Percentiles rank a stretch among this genome's conserved stretches.
phyloP scores from a whole-genome alignment of 2,797 vertebrate species.

The Sphenodon punctatus region DNA sequence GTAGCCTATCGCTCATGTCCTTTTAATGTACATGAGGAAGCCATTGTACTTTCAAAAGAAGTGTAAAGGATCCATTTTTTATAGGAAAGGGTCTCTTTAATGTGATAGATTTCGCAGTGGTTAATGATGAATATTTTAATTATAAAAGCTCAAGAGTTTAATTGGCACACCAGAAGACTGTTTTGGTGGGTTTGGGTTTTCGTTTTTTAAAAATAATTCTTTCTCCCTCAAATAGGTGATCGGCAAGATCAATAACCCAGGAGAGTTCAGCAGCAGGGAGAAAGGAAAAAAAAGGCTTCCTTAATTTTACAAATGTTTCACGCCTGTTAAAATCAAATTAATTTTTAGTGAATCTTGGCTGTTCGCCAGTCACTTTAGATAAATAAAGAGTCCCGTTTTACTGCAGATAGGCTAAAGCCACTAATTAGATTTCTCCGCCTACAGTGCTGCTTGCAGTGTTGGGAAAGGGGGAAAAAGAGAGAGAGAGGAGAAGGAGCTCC shows the following conservation, averaged over 20 bases:
- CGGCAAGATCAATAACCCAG: constrained; percentile 13
- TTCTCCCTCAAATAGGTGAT: constrained; percentile 10
- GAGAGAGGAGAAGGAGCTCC: too few relatives aligned
- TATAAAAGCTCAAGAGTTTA: background rate
- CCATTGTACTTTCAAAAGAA: background rate
- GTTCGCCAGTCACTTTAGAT: constrained; percentile 40
- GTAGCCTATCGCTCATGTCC: rapidly evolving
- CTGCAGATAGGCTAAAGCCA: constrained; percentile 42
- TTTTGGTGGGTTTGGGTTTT: background rate
- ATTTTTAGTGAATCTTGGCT: constrained; percentile 47
- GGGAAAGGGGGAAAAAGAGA: too few relatives aligned
- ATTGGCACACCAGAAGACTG: background rate
- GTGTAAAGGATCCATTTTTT: background rate
- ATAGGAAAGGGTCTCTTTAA: background rate
- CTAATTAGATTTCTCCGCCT: constrained; percentile 59
- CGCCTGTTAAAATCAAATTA: constrained; percentile 63
- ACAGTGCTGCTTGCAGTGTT: background rate
- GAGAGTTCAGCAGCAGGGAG: constrained; percentile 16
- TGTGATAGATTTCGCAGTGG: background rate
- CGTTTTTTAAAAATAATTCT: constrained; percentile 7
- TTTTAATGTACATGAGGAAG: rapidly evolving
- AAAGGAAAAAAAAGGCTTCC: constrained; percentile 14
- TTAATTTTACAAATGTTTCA: constrained; percentile 38
- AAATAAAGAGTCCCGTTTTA: constrained; percentile 34
- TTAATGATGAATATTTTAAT: background rate